phyloP scores from a whole-genome alignment of 2,113 vertebrate genomes.

The Columba janthina region DNA sequence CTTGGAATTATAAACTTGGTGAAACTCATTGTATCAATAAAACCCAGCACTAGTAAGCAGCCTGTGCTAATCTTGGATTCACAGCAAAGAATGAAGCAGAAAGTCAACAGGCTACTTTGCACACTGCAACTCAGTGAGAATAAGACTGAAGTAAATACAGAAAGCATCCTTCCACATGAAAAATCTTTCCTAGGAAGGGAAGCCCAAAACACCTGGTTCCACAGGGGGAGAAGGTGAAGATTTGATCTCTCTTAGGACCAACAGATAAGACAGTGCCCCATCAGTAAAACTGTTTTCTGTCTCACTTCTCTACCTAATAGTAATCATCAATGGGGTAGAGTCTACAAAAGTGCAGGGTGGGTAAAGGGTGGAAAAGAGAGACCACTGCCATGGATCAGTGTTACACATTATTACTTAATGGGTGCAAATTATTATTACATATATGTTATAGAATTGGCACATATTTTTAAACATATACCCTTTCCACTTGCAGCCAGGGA shows the following conservation, averaged over 20 bases:
- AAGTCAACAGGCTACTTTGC: background rate
- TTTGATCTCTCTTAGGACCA: background rate
- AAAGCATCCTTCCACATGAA: background rate
- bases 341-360: background rate
- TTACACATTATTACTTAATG: background rate
- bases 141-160: background rate
- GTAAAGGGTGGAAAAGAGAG: background rate
- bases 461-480: background rate
- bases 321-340: rapidly evolving
- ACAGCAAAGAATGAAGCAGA: background rate
- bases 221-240: background rate
- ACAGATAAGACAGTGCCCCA: background rate
- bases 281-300: background rate
- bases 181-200: background rate
- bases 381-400: background rate
- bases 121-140: background rate
- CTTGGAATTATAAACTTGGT: background rate
- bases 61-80: background rate
- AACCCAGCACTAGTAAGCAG: background rate
- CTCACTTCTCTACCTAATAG: background rate
- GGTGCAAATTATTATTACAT: background rate
- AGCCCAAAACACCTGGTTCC: background rate
- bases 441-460: background rate
- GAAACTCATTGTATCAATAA: background rate
- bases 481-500: background rate